Base-by-base conservation (phyloP, 2,113 vertebrate species). In the Indicator indicator region DNA sequence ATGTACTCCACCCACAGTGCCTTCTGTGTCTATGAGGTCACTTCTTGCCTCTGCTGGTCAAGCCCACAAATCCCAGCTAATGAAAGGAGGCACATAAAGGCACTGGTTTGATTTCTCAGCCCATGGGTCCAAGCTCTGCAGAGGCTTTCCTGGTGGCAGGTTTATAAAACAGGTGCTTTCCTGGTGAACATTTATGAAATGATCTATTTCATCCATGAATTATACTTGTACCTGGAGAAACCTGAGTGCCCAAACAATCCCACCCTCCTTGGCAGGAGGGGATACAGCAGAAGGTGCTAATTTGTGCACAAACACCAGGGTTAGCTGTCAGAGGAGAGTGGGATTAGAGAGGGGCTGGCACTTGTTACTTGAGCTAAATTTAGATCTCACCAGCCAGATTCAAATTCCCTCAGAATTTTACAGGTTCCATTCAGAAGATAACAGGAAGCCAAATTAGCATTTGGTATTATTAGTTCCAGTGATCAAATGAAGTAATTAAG, bases 401-500 rank as follows among this genome's bases (percentile, higher is more conserved):
- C 65, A 54, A 63, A 54, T 86, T 64, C 83, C 65, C 80, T 83
- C 69, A 88, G 86, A 93, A 94, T 88, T 74, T 83, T 88, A 64
- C 69, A 62, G 65, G 64, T 93, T 95, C 76, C 42, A 44, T 83
- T 88, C 90, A 80, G 88, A 75, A 67, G 38, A 38, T 48, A 90
- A 38, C 65, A 95, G 86, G 90, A 94, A 91, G 70, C 56, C 48
- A 64, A 75, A 94, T 78, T 90, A 90, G 16, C 38, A 2, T 48
- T 60, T 2, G 0, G 77, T 95, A 86, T 83, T 90, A 81, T 56
- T 90, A 86, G 46, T 59, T 88, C 67, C 75, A 83, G 70, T 93
- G 54, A 90, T 65, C 59, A 87, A 84, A 84, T 95, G 80, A 88
- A 91, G 52, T 63, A 93, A 95, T 91, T 62, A 71, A 64, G 17